A percentile compares a stretch with the other conserved stretches of the same genome.
These are phyloP conservation scores for Eptesicus fuscus DNA, from an alignment of 2,113 vertebrate species.

Conservation along the genomic window DNA sequence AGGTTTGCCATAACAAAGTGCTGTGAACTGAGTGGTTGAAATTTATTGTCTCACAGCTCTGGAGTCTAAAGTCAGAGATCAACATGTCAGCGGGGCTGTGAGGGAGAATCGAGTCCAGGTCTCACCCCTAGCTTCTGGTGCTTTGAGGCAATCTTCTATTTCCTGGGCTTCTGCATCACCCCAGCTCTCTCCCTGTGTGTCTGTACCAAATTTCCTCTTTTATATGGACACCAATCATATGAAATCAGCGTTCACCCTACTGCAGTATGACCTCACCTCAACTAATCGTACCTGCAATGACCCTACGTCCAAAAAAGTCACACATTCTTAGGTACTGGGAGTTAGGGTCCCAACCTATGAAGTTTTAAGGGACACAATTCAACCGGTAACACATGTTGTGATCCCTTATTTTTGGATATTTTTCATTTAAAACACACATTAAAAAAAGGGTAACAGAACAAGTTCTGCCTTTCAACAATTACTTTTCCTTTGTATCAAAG, in stretches of 20 bases:
- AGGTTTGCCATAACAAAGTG: background rate
- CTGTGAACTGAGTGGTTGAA: background rate
- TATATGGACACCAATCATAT: background rate
- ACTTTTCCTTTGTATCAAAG: background rate
- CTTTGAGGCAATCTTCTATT: background rate
- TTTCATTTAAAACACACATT: background rate
- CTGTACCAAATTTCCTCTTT: background rate
- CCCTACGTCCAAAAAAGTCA: background rate
- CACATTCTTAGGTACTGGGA: background rate
- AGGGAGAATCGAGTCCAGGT: background rate
- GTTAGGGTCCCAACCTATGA: background rate
- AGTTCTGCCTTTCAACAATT: slow-evolving; percentile 17
- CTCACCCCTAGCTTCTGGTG: background rate
- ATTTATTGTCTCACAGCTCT: background rate
- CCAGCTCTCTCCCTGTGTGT: background rate
- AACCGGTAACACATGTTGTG: background rate
- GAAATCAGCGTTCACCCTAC: background rate
- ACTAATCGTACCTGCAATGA: background rate
- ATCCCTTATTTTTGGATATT: background rate
- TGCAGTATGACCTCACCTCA: background rate
- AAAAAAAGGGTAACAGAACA: background rate
- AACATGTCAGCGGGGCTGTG: background rate
- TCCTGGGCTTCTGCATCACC: background rate
- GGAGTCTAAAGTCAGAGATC: background rate
- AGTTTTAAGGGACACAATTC: background rate